Evolutionary conservation across 2,113 vertebrate genomes (phyloP).

Genomic region (Cebus imitator): DNA sequence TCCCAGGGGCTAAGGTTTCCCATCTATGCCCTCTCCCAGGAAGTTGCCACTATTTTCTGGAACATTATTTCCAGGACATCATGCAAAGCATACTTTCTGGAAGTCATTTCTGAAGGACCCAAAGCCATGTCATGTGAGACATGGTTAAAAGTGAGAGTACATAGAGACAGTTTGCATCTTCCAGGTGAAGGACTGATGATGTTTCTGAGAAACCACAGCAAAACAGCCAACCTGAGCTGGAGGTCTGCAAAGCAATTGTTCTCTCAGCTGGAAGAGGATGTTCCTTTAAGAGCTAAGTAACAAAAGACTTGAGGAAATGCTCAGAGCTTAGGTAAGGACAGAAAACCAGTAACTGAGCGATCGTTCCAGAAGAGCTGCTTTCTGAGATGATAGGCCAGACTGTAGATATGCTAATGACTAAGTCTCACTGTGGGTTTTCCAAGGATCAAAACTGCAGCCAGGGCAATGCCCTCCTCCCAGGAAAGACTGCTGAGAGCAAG

Average conservation of each 20-base stretch:
- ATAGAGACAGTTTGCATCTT: neutral
- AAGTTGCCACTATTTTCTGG: neutral
- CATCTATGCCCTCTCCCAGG: slow-evolving; percentile 32
- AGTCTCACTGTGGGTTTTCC: neutral
- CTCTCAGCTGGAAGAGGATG: neutral
- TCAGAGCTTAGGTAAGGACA: neutral
- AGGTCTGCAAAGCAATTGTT: neutral
- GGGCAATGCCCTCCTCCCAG: rapidly evolving
- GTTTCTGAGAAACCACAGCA: neutral
- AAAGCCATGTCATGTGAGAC: no score
- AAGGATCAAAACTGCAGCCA: neutral
- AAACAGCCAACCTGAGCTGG: neutral
- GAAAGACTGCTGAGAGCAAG: neutral
- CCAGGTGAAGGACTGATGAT: rapidly evolving
- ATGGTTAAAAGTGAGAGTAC: neutral
- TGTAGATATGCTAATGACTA: rapidly evolving
- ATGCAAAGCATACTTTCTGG: neutral
- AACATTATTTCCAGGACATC: neutral
- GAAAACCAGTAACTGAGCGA: neutral
- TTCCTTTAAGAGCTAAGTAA: neutral
- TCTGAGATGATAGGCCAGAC: neutral
- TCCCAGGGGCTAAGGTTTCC: neutral
- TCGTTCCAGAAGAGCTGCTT: neutral
- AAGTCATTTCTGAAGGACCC: neutral
- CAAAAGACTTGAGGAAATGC: neutral